These are phyloP conservation scores for Nebria ingens DNA, from an alignment of 1,140 invertebrate species.

Conservation along the genomic window DNA sequence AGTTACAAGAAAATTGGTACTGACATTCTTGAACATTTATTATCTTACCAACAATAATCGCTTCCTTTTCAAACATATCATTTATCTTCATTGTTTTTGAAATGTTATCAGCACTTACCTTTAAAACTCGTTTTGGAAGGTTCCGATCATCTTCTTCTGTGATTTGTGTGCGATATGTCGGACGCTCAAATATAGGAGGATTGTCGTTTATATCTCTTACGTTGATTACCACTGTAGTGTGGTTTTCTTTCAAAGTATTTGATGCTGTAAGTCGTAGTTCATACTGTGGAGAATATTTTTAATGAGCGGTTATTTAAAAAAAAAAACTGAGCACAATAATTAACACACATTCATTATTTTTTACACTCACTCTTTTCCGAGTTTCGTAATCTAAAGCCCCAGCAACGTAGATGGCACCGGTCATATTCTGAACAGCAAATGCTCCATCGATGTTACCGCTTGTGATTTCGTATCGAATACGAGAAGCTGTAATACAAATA, in stretches of 20 bases:
- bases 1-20: too few relatives aligned
- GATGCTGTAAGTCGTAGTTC: constrained; percentile 86
- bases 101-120: constrained; percentile 51
- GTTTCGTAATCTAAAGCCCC: constrained; percentile 89
- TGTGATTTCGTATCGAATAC: constrained; percentile 97
- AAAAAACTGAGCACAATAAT: too few relatives aligned
- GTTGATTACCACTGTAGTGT: constrained; percentile 89
- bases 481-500: constrained; percentile 83
- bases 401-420: constrained; percentile 93
- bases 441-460: constrained; percentile 96
- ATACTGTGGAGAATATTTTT: constrained; percentile 68
- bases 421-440: constrained; percentile 95
- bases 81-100: too few relatives aligned
- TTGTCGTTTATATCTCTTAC: constrained; percentile 95
- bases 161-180: constrained; percentile 89
- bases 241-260: constrained; percentile 92
- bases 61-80: too few relatives aligned
- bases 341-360: too few relatives aligned
- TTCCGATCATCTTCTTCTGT: constrained; percentile 91
- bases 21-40: too few relatives aligned
- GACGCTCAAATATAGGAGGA: constrained; percentile 83
- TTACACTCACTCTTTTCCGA: constrained; percentile 65
- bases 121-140: constrained; percentile 83
- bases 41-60: too few relatives aligned
- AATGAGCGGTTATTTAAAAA: too few relatives aligned